Evolutionary conservation across 2,888 invertebrate species (phyloP), one percentile per base, ranked within the genome.

Genomic region (Oscheius sp.): DNA sequence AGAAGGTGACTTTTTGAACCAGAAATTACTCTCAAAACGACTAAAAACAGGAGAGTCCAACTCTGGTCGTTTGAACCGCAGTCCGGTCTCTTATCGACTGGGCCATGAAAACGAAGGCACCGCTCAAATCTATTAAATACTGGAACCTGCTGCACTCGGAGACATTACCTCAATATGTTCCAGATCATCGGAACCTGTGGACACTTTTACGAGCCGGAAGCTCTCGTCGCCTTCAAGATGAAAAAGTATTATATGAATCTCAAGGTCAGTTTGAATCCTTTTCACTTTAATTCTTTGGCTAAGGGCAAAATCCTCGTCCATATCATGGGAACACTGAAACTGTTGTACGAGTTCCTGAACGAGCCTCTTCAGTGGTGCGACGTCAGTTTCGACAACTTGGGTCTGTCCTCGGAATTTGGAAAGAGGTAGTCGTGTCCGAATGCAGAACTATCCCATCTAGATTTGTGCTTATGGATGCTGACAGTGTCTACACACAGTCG

Each of bases 281-380:
- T 53, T 21, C 13, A 35, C 32, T 48, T 35, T 29, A 13, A 59
- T 2, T 32, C 48, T 32, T 2, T 11, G 35, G 59, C 21, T 48
- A 58, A 82, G 83, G 88, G 88, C 21, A 88, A 90, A 75, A 88
- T 90, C 3, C 77, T 90, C 4, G 85, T 89, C 29, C 86, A 88
- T 47, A 83, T 90, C 60, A 89, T 90, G 80, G 88, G 88, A 11
- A 89, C 90, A 47, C 81, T 89, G 62, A 89, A 89, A 55, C 74
- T 89, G 59, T 81, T 89, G 68, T 85, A 89, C 76, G 89, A 89
- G 76, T 89, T 89, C 75, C 78, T 89, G n/a, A 89, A 89, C 76
- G 89, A 90, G 75, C 89, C 89, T 1, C 82, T 91, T 0, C 90
- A 91, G 80, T 88, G 91, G 83, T 91, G 91, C 84, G 91, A 91